Percentiles rank a stretch among this genome's conserved stretches.
Evolutionary conservation across 2,888 invertebrate species (phyloP).

Genomic region (Melanophora roralis): DNA sequence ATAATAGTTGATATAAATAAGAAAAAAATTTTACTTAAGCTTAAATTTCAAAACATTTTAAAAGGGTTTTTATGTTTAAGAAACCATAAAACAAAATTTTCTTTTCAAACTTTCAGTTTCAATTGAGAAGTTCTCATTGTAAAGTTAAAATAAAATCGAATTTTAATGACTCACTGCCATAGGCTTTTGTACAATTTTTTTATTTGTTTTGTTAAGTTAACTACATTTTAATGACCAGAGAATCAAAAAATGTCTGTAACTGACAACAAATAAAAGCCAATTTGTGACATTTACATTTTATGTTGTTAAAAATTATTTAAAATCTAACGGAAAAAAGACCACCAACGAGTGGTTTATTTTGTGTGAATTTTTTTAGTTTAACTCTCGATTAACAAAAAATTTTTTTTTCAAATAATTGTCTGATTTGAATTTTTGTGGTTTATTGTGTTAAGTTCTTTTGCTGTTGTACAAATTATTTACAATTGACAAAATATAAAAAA

Average conservation of each 20-base stretch:
- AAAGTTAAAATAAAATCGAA: no score
- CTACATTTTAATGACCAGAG: conserved; percentile 37
- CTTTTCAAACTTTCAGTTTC: no score
- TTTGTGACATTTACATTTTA: conserved; percentile 55
- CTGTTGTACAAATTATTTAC: conserved; percentile 15
- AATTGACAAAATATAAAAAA: neutral
- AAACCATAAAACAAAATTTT: neutral
- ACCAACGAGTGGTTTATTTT: conserved; percentile 25
- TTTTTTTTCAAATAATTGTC: conserved; percentile 1
- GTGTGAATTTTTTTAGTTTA: neutral
- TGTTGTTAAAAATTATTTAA: conserved; percentile 10
- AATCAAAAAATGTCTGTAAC: neutral
- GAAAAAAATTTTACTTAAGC: no score
- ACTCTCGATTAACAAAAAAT: neutral
- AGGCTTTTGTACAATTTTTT: neutral
- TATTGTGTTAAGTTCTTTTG: neutral
- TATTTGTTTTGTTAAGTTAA: conserved; percentile 4
- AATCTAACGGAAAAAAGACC: conserved; percentile 26
- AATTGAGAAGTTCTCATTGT: no score
- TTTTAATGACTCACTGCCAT: no score
- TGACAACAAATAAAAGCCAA: neutral
- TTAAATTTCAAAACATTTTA: no score
- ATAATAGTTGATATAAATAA: no score
- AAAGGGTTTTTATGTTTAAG: no score
- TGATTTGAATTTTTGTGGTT: conserved; percentile 34